Base-by-base conservation (phyloP, 2,797 vertebrate genomes). In the Lutjanus argentimaculatus region DNA sequence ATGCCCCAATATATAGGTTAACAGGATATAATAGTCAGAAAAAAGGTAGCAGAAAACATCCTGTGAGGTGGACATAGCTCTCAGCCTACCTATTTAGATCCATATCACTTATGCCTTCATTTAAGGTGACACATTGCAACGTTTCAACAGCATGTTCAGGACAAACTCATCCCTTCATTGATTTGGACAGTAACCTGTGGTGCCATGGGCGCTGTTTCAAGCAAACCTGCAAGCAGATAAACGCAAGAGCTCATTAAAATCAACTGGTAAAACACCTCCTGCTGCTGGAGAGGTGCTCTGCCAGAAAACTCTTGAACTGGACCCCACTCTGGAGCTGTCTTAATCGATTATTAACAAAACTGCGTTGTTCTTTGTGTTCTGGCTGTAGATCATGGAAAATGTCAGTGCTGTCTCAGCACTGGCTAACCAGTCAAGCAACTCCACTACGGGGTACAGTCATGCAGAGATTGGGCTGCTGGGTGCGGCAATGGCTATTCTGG, bases 401-500 rank as follows among this genome's bases (percentile, higher is more conserved):
- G 48, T 46, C 51, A 80, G 55, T 12, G 16, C 58, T 63, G 25
- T 69, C 72, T 72, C 84, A 69, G 13, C 64, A 42, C 78, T 46
- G 9, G 52, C n/a, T 12, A 95, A 94, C 72, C 79, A 77, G 25
- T 89, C 93, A 6, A 75, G 42, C 65, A 95, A 91, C 72, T 30
- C 61, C 63, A 88, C 78, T n/a, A 25, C 25, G 25, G 2, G 3
- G 25, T 95, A 95, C 42, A 91, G 85, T 0, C 95, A 98, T 22
- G 92, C 80, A 12, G 95, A 97, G 93, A 84, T 95, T 21, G 96
- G 97, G 78, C 91, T 97, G 80, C 93, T 99, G 81, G 97, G 96
- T 65, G 95, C 95, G 48, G 77, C 97, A 1, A 99, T 99, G 97
- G 96, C 97, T 12, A 16, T 97, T 30, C 96, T 99, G 22, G 96